phyloP scores from a whole-genome alignment of 2,797 vertebrate genomes.

The Lutra lutra region DNA sequence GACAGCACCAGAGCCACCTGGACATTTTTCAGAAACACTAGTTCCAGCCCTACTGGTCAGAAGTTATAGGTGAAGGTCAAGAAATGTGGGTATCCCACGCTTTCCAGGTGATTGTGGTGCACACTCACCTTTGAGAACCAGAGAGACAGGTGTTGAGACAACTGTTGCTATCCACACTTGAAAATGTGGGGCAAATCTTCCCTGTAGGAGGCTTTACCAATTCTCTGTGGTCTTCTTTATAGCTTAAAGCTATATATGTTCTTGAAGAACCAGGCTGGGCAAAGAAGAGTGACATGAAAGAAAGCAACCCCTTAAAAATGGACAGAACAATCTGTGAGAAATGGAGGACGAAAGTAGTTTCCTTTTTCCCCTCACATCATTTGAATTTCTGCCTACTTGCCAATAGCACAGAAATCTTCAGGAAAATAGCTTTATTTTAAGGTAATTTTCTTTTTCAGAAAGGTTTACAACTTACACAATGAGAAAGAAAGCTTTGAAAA shows the following conservation, averaged over 20 bases:
- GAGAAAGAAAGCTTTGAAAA: not conserved
- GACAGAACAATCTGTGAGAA: not conserved
- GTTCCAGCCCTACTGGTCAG: not conserved
- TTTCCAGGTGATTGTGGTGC: not conserved
- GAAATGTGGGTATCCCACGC: not conserved
- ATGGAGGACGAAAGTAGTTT: not conserved
- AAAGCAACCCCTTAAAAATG: not conserved
- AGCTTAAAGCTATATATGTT: not conserved
- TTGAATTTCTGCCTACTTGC: not conserved
- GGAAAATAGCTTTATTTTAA: slow-evolving; percentile 35
- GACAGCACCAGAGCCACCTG: not conserved
- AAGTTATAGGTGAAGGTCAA: not conserved
- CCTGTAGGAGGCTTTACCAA: not conserved
- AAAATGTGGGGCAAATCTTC: not conserved
- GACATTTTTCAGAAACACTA: not conserved
- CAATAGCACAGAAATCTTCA: not conserved
- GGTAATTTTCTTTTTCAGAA: not conserved
- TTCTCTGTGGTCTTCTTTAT: not conserved
- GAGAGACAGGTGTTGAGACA: not conserved
- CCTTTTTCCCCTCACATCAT: rapidly evolving
- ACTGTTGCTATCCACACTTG: not conserved
- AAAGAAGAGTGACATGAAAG: not conserved
- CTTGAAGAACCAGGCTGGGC: not conserved
- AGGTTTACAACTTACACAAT: slow-evolving; percentile 44
- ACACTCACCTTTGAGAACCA: not conserved